These are phyloP conservation scores for Ganaspis brasiliensis DNA, from an alignment of 2,888 invertebrate genomes.

Conservation along the genomic window DNA sequence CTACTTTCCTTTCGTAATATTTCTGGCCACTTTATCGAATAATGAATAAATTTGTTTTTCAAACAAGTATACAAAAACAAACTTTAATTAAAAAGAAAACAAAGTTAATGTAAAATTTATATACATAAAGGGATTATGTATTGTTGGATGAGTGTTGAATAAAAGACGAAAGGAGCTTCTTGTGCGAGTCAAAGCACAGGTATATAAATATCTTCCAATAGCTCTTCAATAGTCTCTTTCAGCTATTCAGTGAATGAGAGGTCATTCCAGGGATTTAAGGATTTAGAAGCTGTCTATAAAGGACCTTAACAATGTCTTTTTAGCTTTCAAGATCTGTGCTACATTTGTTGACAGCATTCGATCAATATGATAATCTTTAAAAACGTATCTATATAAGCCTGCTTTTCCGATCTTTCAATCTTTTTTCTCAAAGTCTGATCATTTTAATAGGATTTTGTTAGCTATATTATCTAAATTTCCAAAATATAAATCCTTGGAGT, in stretches of 20 bases:
- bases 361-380: not conserved
- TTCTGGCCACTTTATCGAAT: not conserved
- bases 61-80: too few species aligned
- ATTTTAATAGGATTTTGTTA: too few species aligned
- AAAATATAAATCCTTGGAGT: too few species aligned
- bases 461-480: too few species aligned
- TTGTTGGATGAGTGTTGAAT: too few species aligned
- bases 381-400: not conserved
- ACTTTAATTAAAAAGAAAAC: too few species aligned
- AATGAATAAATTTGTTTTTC: too few species aligned
- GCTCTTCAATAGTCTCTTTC: conserved; percentile 29
- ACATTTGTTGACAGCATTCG: conserved; percentile 13
- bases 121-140: too few species aligned
- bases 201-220: conserved; percentile 22
- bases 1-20: not conserved
- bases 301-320: not conserved
- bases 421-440: too few species aligned
- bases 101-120: too few species aligned
- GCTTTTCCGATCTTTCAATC: not conserved
- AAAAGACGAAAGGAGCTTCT: not conserved
- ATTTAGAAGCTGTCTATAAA: not conserved
- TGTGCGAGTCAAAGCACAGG: conserved; percentile 19
- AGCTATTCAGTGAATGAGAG: conserved; percentile 17
- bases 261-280: conserved; percentile 13
- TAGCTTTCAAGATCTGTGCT: not conserved